phyloP scores from a whole-genome alignment of 2,113 vertebrate species.

The Bambusicola thoracicus region DNA sequence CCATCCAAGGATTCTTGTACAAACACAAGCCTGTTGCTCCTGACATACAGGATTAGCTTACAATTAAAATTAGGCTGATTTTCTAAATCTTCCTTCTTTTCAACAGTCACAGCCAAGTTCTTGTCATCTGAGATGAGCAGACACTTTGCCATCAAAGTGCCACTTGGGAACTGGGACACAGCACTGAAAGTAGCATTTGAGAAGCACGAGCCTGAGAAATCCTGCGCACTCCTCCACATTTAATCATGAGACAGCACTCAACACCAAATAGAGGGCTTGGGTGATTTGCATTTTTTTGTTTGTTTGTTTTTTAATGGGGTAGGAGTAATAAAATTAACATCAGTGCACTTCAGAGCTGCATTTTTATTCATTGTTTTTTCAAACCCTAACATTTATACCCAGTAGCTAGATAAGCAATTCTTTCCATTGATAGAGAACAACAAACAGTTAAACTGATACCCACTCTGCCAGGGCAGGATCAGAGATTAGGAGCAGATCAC shows the following conservation, averaged over 20 bases:
- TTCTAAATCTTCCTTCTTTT: neutral
- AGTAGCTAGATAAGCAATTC: neutral
- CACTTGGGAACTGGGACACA: neutral
- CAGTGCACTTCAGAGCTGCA: neutral
- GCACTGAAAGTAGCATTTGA: neutral
- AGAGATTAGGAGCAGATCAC: neutral
- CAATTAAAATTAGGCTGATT: neutral
- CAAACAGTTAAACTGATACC: neutral
- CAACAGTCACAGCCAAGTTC: neutral
- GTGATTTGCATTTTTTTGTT: neutral
- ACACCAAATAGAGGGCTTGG: neutral
- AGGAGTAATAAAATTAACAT: neutral
- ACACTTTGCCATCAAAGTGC: neutral
- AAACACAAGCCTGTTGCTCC: accelerated
- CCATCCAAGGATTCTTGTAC: accelerated
- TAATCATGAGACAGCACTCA: constrained; percentile 19
- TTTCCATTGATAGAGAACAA: neutral
- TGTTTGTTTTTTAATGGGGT: neutral
- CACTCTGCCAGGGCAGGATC: neutral
- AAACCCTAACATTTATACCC: neutral
- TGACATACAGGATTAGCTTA: neutral
- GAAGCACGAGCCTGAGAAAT: constrained; percentile 12
- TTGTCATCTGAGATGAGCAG: neutral
- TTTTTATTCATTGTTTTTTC: neutral
- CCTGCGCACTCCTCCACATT: constrained; percentile 22